Evolutionary conservation across 2,888 invertebrate species (phyloP), one percentile per base, ranked within the genome.

Genomic region (Agrochola macilenta): DNA sequence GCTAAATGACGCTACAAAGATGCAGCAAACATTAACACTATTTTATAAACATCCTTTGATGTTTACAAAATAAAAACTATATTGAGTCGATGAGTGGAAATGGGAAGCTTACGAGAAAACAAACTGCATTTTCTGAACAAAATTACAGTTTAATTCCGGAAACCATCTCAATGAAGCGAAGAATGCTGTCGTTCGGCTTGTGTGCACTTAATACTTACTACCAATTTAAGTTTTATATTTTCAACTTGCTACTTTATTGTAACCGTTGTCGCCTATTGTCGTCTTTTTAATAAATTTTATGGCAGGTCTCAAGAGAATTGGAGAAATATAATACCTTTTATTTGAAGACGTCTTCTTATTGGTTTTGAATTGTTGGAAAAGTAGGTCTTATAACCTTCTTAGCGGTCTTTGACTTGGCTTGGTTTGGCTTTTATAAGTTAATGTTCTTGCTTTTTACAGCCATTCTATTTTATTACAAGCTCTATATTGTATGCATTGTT

Each of bases 261-360:
- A 49, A 43, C 52, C 23, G 57, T n/a, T n/a, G 58, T 58, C 26
- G 9, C 46, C 61, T 68, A 70, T 70, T 70, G 70, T 76, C 39
- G 11, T 39, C 30, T 69, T 61, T 35, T 76, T 72, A 65, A 76
- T 81, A 72, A 12, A 60, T 57, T 65, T 35, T 61, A 60, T 68
- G 8, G 49, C 46, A 43, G 57, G 26, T 14, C 35, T 46, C 57
- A 43, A 57, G 57, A 81, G 66, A 63, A 63, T 71, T 68, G 57
- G 12, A 69, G 20, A 74, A 66, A 75, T 65, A 60, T 64, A 64
- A 74, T 57, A 57, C 17, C n/a, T 70, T 65, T 76, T 76, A 76
- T 76, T 76, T 58, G 65, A 76, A 66, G n/a, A 69, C 43, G 57
- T 43, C 26, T 76, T 77, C 30, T 23, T 80, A 81, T 66, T 70